Evolutionary conservation across 2,797 vertebrate genomes (phyloP).

Genomic region (Chaetophractus vellerosus): DNA sequence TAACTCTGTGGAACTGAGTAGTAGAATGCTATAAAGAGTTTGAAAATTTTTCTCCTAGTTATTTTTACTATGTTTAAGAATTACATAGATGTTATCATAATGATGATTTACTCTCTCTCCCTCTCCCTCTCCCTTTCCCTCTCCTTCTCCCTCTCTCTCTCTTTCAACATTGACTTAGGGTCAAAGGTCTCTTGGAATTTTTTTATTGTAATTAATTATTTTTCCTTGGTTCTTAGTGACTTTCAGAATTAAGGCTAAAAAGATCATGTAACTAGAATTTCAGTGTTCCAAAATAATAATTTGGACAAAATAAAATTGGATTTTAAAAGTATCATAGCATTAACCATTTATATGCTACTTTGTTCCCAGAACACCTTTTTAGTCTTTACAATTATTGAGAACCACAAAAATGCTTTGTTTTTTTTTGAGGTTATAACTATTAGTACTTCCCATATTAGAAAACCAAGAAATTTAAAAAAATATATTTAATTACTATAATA

Average conservation of each 20-base stretch:
- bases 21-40: neutral
- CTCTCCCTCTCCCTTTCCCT: no score
- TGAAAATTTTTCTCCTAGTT: neutral
- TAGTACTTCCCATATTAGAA: neutral
- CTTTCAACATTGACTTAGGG: neutral
- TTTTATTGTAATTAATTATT: neutral
- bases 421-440: neutral
- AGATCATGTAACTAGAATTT: neutral
- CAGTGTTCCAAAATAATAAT: neutral
- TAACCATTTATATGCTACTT: neutral
- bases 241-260: conserved; percentile 49
- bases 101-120: neutral
- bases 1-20: neutral
- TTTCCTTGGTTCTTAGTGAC: neutral
- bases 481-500: neutral
- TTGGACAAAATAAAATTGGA: neutral
- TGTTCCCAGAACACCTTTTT: neutral
- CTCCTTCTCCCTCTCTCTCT: neutral
- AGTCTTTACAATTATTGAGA: neutral
- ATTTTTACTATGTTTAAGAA: conserved; percentile 18
- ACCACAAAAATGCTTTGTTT: neutral
- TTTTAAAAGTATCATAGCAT: neutral
- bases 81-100: neutral
- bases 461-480: neutral
- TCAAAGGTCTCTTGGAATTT: neutral